phyloP scores from a whole-genome alignment of 1,140 invertebrate genomes.

The Dendrolimus punctatus region DNA sequence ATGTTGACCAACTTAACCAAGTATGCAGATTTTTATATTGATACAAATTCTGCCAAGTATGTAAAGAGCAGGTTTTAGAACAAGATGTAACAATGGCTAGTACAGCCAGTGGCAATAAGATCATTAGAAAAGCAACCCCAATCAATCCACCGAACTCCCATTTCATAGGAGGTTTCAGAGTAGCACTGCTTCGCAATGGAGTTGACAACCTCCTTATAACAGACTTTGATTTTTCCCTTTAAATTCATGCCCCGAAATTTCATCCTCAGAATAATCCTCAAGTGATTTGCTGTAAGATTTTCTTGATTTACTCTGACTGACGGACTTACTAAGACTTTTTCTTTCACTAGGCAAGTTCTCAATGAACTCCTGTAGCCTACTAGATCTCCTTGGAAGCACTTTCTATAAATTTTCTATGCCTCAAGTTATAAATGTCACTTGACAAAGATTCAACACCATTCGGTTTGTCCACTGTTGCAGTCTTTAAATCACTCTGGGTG shows the following conservation, averaged over 20 bases:
- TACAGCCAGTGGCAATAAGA: constrained; percentile 43
- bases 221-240: constrained; percentile 36
- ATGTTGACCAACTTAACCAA: constrained; percentile 34
- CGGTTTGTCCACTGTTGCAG: constrained; percentile 18
- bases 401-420: constrained; percentile 36
- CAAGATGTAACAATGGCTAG: constrained; percentile 45
- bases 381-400: constrained; percentile 35
- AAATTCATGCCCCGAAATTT: constrained; percentile 37
- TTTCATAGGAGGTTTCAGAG: constrained; percentile 24
- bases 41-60: constrained; percentile 16
- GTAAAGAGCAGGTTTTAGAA: constrained; percentile 31
- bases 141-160: constrained; percentile 54
- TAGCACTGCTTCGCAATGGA: constrained; percentile 36
- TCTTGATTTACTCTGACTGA: constrained; percentile 42
- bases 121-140: constrained; percentile 31
- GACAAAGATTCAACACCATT: constrained; percentile 38
- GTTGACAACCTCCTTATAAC: constrained; percentile 50
- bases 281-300: constrained; percentile 49
- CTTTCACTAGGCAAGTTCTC: constrained; percentile 40
- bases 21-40: constrained; percentile 20
- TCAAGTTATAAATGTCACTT: constrained; percentile 35
- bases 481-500: constrained; percentile 18
- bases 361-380: constrained; percentile 37
- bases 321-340: constrained; percentile 46
- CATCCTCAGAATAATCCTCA: constrained; percentile 50